Base-by-base conservation (phyloP, 2,797 vertebrate genomes). In the Balearica regulorum region DNA sequence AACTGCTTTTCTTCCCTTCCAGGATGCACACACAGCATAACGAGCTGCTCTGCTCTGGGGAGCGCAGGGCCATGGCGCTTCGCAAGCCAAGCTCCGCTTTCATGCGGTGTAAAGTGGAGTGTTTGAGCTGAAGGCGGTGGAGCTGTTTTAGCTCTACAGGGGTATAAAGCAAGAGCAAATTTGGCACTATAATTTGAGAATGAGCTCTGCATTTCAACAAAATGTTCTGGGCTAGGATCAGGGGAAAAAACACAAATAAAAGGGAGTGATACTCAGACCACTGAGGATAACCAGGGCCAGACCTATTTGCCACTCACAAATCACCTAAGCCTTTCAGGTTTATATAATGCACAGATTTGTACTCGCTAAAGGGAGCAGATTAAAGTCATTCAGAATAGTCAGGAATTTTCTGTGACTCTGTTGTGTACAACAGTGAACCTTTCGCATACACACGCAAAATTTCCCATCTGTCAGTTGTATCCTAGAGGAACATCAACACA, bases 1-100 rank as follows among this genome's bases (percentile, higher is more conserved):
- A 83, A 55, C 79, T 92, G 82, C 31, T 90, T 96, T 94, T 90
- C 61, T 64, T 76, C 70, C n/a, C 10, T 70, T 93, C 39, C 71
- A 91, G 96, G 88, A 93, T 82, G 49, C 86, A 68, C 2, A 2
- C 13, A 18, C 88, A 75, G 44, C 3, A 10, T 51, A 93, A 95
- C 15, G 64, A 96, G 37, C 76, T 75, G 33, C 37, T 91, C 83
- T 80, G 76, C 65, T 92, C 54, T 60, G 46, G n/a, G 43, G 55
- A 86, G 31, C 1, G 4, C 66, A 78, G 31, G 57, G 58, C 66
- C 37, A n/a, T 6, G 46, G 54, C 0, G 29, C 19, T 79, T 71
- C 20, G 10, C 4, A 5, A 94, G 86, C 61, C 93, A 92, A 89
- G 88, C 55, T 58, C 41, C 1, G 0, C 53, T 95, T 78, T 77